These are phyloP conservation scores for Camponotus vicinus DNA, from an alignment of 1,140 invertebrate genomes.

Conservation along the genomic window DNA sequence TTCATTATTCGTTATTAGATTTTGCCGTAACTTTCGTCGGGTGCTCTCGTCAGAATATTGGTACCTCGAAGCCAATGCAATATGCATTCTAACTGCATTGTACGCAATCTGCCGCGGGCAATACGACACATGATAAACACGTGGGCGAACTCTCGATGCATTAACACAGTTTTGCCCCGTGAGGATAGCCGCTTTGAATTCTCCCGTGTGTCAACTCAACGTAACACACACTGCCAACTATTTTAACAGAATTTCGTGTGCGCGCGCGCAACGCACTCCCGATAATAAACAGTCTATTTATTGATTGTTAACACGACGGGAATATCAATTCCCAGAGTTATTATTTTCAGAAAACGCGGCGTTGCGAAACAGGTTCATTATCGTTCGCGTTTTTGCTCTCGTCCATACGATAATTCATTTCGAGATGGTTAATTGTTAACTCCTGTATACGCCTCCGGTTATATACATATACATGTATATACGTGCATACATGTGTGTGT, in stretches of 20 bases:
- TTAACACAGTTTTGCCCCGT: slow-evolving; percentile 48
- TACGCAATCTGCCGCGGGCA: slow-evolving; percentile 54
- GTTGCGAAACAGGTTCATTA: slow-evolving; percentile 36
- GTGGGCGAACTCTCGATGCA: slow-evolving; percentile 29
- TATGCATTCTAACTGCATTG: slow-evolving; percentile 47
- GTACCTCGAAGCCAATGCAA: not conserved
- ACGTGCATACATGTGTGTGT: too few species aligned
- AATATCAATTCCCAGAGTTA: slow-evolving; percentile 44
- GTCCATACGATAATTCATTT: slow-evolving; percentile 26
- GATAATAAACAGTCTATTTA: slow-evolving; percentile 54
- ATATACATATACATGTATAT: too few species aligned
- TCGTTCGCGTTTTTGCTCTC: slow-evolving; percentile 24
- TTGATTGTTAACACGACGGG: slow-evolving; percentile 22
- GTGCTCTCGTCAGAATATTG: not conserved
- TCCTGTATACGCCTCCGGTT: too few species aligned
- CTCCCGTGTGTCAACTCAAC: slow-evolving; percentile 36
- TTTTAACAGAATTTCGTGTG: slow-evolving; percentile 21
- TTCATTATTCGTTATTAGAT: not conserved
- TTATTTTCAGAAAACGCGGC: slow-evolving; percentile 17
- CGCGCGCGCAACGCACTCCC: slow-evolving; percentile 16
- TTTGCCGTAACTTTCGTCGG: not conserved
- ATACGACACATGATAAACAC: slow-evolving; percentile 54
- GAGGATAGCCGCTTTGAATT: slow-evolving; percentile 9
- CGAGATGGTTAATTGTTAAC: slow-evolving; percentile 20
- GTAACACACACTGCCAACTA: slow-evolving; percentile 17